Conservation (phyloP, 2,888 invertebrate genomes). For the Meteorus cinctellus region DNA sequence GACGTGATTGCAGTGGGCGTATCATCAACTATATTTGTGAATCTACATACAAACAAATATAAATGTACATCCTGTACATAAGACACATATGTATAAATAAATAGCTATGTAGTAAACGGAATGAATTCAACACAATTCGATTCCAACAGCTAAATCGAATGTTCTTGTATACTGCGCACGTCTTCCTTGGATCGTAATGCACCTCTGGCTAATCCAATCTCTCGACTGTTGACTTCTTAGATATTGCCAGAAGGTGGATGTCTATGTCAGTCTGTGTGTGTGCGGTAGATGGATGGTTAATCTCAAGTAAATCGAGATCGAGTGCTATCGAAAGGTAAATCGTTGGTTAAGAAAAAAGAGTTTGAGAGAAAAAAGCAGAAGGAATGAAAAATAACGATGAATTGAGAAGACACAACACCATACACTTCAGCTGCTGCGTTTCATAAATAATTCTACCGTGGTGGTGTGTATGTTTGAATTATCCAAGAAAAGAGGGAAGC, state of each 20-base stretch:
- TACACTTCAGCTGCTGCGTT: conserved; percentile 32
- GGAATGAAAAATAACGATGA: conserved; percentile 33
- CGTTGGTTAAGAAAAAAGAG: background rate
- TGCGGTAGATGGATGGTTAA: background rate
- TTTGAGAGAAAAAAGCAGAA: background rate
- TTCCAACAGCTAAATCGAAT: conserved; percentile 30
- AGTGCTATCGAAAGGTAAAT: conserved; percentile 8
- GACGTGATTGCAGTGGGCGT: conserved; percentile 31
- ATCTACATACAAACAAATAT: background rate
- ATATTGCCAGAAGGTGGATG: conserved; percentile 7
- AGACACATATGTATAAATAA: background rate
- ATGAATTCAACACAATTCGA: conserved; percentile 33
- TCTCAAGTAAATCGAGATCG: background rate
- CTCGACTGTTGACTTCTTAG: conserved; percentile 1
- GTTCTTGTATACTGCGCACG: conserved; percentile 33
- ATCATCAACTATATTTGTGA: conserved; percentile 27
- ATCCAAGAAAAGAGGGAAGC: conserved; percentile 7
- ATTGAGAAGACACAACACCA: conserved; percentile 1
- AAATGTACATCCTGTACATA: too few relatives aligned
- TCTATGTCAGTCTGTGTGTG: background rate
- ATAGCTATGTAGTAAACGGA: background rate
- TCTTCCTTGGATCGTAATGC: conserved; percentile 16
- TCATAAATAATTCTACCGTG: conserved; percentile 50
- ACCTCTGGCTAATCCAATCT: conserved; percentile 34
- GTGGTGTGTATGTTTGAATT: conserved; percentile 29